phyloP scores from a whole-genome alignment of 2,113 vertebrate species.

The Lamprologus sp. region DNA sequence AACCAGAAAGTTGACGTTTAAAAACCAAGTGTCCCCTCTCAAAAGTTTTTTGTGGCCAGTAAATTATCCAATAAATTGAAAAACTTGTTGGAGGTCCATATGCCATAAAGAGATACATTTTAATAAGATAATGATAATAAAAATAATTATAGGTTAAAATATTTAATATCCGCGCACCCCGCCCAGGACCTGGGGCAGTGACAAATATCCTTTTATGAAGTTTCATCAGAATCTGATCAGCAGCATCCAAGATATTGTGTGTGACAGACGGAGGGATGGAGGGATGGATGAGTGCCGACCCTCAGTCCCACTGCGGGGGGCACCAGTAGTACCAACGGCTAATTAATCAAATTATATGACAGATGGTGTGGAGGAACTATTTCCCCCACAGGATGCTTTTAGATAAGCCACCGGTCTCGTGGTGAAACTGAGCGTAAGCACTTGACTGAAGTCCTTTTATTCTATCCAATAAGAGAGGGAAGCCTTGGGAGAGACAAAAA shows the following conservation, averaged over 20 bases:
- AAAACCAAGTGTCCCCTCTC: neutral
- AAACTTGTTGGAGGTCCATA: neutral
- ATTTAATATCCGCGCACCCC: neutral
- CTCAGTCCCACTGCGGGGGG: slow-evolving; percentile 46
- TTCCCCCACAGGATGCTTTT: slow-evolving; percentile 42
- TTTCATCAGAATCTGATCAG: slow-evolving; percentile 56
- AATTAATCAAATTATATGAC: slow-evolving; percentile 64
- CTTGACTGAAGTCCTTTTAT: slow-evolving; percentile 40
- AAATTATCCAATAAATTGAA: neutral
- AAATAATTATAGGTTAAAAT: neutral
- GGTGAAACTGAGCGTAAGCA: slow-evolving; percentile 33
- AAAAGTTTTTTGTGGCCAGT: neutral
- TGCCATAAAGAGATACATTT: neutral
- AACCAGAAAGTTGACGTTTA: neutral
- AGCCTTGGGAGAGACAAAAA: neutral
- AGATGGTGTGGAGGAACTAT: slow-evolving; percentile 53
- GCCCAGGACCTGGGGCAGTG: neutral
- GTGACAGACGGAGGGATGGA: slow-evolving; percentile 56
- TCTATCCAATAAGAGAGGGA: slow-evolving; percentile 41
- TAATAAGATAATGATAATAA: neutral
- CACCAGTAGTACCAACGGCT: slow-evolving; percentile 42
- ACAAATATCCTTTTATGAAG: slow-evolving; percentile 27
- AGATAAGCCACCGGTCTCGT: slow-evolving; percentile 24
- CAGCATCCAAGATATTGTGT: slow-evolving; percentile 17
- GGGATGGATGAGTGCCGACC: slow-evolving; percentile 54